Evolutionary conservation across 1,140 invertebrate species (phyloP), one percentile per base, ranked within the genome.

Genomic region (Lanistes nyassanus): DNA sequence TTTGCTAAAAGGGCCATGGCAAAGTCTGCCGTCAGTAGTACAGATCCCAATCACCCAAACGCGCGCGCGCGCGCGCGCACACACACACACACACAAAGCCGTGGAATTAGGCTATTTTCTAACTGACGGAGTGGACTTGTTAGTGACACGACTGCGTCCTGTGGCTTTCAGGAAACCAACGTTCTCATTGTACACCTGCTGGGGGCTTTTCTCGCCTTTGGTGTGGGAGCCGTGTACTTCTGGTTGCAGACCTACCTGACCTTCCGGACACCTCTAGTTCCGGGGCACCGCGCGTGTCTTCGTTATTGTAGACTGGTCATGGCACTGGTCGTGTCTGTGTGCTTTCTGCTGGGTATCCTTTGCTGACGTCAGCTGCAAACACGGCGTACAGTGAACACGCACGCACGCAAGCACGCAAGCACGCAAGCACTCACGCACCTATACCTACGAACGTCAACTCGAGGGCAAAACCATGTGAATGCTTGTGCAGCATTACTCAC

Each of bases 131-230:
- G 51, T 53, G 13, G 51, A 23, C 51, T 13, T 13, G 23, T 53
- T 13, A 53, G 13, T 13, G 51, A 53, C 13, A 23, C 13, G 23
- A 23, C 13, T 23, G 23, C 13, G 51, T 23, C 13, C 13, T 13
- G 51, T 53, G 7, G 34, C 71, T 83, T 84, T n/a, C 77, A 89
- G 91, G 94, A 94, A 88, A 93, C 92, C 0, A 93, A 93, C 81
- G 91, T 94, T 9, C 83, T 94, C 11, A 87, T 91, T 56, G 91
- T 94, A 19, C 94, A 95, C 83, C 89, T 94, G 34, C 88, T 93
- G 34, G 94, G 94, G 26, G 94, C 94, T 23, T 87, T 93, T 29
- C 84, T 93, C 72, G 92, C 92, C 51, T 51, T 75, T 75, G 36
- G 39, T 56, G 56, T 71, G 36, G 37, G 77, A 42, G 62, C 75